These are phyloP conservation scores for Harpalus rubripes DNA, from an alignment of 2,888 invertebrate species.

Conservation along the genomic window DNA sequence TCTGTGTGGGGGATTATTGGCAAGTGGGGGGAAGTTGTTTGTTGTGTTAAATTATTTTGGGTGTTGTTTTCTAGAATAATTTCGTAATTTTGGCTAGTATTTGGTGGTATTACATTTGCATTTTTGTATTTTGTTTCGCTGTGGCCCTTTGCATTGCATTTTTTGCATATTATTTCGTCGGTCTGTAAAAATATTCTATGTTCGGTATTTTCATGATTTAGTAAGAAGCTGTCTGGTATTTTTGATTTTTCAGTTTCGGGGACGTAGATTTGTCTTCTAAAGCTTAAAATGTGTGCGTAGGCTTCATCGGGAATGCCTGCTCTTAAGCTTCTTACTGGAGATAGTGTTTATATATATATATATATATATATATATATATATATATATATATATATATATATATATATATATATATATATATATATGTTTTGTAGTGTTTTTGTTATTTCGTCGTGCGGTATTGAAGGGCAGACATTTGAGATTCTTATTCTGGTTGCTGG, in stretches of 20 bases:
- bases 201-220: slow-evolving; percentile 11
- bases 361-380: neutral
- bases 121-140: slow-evolving; percentile 6
- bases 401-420: neutral
- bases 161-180: slow-evolving; percentile 10
- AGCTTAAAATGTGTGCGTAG: slow-evolving; percentile 22
- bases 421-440: slow-evolving; percentile 2
- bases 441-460: slow-evolving; percentile 43
- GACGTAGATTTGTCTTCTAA: slow-evolving; percentile 4
- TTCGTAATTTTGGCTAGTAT: neutral
- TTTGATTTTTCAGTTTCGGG: slow-evolving; percentile 2
- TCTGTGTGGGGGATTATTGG: neutral
- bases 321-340: neutral
- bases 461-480: slow-evolving; percentile 43
- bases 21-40: neutral
- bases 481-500: slow-evolving; percentile 55
- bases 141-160: slow-evolving; percentile 4
- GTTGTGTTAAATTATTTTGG: too few species aligned
- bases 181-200: slow-evolving; percentile 7
- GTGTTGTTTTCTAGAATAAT: too few species aligned
- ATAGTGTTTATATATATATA: slow-evolving; percentile 6
- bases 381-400: neutral
- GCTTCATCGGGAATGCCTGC: slow-evolving; percentile 1
- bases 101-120: neutral
- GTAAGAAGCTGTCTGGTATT: neutral